Conservation (phyloP, 2,888 invertebrate species). For the Pterostichus niger region DNA sequence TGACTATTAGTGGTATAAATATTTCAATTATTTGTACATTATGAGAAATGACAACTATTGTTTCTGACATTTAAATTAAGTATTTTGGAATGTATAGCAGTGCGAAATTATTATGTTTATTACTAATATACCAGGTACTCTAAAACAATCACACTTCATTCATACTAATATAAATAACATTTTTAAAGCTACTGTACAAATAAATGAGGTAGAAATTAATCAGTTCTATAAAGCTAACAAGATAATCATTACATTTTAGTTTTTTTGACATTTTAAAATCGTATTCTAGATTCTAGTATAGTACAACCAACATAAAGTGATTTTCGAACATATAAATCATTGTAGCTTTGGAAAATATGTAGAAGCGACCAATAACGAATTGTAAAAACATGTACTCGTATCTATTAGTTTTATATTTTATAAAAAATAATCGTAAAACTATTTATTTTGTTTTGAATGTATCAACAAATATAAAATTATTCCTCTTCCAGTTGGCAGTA, state of each 20-base stretch:
- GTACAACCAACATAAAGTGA: no score
- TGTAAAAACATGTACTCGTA: no score
- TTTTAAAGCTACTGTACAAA: constrained; percentile 74
- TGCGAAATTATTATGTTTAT: neutral
- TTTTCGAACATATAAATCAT: no score
- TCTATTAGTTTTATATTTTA: no score
- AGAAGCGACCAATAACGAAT: no score
- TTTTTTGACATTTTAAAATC: constrained; percentile 21
- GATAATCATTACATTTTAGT: neutral
- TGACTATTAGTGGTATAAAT: constrained; percentile 55
- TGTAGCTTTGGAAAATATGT: neutral
- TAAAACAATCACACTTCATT: constrained; percentile 38
- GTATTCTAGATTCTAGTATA: neutral
- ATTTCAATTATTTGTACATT: constrained; percentile 44
- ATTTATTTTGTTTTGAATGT: no score
- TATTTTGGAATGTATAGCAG: constrained; percentile 60
- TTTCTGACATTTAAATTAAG: constrained; percentile 7
- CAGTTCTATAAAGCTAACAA: constrained; percentile 73
- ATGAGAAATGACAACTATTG: constrained; percentile 29
- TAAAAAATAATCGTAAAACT: no score
- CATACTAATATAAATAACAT: constrained; percentile 63
- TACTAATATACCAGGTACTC: constrained; percentile 37
- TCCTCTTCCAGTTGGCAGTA: neutral
- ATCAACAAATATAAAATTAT: no score
- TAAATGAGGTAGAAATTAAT: constrained; percentile 77